Conservation (phyloP, 2,888 invertebrate species). For the Phengaris alcon region DNA sequence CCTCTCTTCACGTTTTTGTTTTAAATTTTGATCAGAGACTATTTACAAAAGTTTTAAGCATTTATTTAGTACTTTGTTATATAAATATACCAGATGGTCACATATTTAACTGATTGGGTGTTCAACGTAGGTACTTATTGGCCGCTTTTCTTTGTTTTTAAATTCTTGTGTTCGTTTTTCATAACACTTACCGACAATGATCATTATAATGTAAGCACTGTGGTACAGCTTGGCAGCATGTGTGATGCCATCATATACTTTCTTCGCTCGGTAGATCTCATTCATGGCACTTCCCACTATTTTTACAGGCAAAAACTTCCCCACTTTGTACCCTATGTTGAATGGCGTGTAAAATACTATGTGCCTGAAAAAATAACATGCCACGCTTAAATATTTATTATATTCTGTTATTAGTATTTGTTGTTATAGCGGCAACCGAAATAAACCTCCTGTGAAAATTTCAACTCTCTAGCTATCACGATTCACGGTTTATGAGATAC, state of each 20-base stretch:
- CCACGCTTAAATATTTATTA: too few relatives aligned
- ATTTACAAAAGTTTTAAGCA: not conserved
- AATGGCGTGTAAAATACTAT: constrained; percentile 98
- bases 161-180: not conserved
- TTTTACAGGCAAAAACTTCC: constrained; percentile 96
- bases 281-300: constrained; percentile 95
- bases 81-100: not conserved
- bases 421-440: too few relatives aligned
- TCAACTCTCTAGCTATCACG: too few relatives aligned
- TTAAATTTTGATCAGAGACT: too few relatives aligned
- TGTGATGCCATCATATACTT: constrained; percentile 94
- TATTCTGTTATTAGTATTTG: too few relatives aligned
- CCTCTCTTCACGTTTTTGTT: too few relatives aligned
- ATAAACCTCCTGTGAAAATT: too few relatives aligned
- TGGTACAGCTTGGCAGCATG: constrained; percentile 98
- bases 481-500: too few relatives aligned
- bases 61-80: not conserved
- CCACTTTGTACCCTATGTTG: constrained; percentile 97
- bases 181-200: constrained; percentile 88
- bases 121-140: not conserved
- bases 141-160: not conserved
- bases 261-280: constrained; percentile 94
- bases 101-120: not conserved
- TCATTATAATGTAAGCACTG: constrained; percentile 96
- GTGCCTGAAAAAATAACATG: constrained; percentile 84